Evolutionary conservation across 35 echinoderm and acorn worm species (phyloP).

Genomic region (Eucidaris tribuloides): DNA sequence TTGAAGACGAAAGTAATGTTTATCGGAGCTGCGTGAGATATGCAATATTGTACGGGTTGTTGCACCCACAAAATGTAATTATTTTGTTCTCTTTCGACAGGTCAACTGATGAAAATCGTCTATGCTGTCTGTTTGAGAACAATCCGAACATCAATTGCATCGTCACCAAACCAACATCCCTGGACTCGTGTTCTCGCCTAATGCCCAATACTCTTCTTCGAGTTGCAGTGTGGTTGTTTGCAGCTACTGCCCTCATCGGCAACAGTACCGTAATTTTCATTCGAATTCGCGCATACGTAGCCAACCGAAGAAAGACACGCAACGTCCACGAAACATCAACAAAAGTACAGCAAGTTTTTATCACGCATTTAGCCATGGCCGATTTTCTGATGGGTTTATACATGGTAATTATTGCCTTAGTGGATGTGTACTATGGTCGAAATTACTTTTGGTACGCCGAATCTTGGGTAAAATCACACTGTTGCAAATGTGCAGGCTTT

Average conservation of each 20-base stretch:
- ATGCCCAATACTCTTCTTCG: not conserved
- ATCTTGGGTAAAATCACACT: constrained; percentile 14
- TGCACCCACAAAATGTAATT: too few relatives aligned
- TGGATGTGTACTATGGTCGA: constrained; percentile 33
- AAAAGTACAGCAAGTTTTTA: constrained; percentile 37
- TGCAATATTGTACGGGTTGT: too few relatives aligned
- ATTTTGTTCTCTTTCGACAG: not conserved
- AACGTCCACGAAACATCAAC: not conserved
- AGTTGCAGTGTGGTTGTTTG: constrained; percentile 47
- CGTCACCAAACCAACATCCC: not conserved
- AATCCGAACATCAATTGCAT: not conserved
- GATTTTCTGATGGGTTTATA: constrained; percentile 74
- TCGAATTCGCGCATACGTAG: constrained; percentile 12
- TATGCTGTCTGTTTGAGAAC: not conserved
- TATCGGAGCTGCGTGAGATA: too few relatives aligned
- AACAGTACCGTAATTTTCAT: constrained; percentile 55
- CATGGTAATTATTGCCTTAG: constrained; percentile 42
- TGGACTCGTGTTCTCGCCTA: not conserved
- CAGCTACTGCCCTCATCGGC: constrained; percentile 42
- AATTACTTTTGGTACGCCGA: constrained; percentile 35
- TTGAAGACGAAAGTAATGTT: too few relatives aligned
- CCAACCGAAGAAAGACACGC: too few relatives aligned
- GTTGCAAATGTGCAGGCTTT: constrained; percentile 43
- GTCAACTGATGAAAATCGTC: not conserved
- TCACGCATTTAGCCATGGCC: constrained; percentile 47